Base-by-base conservation (phyloP, 2,113 vertebrate genomes). In the Tonatia bakeri region DNA sequence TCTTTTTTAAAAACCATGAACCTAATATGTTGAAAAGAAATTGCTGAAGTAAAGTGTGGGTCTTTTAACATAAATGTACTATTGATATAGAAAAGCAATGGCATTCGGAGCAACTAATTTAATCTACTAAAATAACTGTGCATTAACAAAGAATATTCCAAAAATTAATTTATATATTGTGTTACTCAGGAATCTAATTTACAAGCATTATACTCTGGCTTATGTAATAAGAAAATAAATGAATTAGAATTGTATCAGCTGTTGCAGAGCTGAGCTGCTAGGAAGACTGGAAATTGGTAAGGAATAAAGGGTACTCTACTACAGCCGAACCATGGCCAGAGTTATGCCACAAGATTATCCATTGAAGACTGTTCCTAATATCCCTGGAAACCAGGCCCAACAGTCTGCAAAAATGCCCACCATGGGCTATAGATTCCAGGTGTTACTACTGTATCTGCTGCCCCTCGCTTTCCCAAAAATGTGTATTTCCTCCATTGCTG, bases 91-190 rank as follows among this genome's bases (percentile, higher is more conserved):
- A 94, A 20, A 54, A 75, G 54, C 83, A 95, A 72, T 26, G 10
- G 64, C 36, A 69, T 79, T 89, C 87, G 75, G 12, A 96, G 86
- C 22, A 67, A 67, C 52, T 64, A 69, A 86, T 87, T 69, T 12
- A 26, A 45, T 33, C 77, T 94, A 89, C 61, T 91, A 86, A 94
- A 96, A 91, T 88, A 96, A 77, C 61, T 47, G 40, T 40, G 64
- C 61, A 40, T 93, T 94, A 96, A 93, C 91, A 97, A 95, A 96
- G 59, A 91, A 81, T 75, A 91, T 77, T 67, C 82, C 52, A 72
- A 92, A 59, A 94, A 95, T 96, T 94, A 96, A 91, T 91, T 96
- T 88, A 95, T 45, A 93, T 93, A 93, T 96, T 94, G 67, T 94
- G 85, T 91, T 89, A 86, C 76, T 95, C 5, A 0, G 77, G 33